Percentiles rank a stretch among this genome's conserved stretches.
Conservation (phyloP, 1,140 invertebrate genomes). For the Leptinotarsa undecemlineata region DNA sequence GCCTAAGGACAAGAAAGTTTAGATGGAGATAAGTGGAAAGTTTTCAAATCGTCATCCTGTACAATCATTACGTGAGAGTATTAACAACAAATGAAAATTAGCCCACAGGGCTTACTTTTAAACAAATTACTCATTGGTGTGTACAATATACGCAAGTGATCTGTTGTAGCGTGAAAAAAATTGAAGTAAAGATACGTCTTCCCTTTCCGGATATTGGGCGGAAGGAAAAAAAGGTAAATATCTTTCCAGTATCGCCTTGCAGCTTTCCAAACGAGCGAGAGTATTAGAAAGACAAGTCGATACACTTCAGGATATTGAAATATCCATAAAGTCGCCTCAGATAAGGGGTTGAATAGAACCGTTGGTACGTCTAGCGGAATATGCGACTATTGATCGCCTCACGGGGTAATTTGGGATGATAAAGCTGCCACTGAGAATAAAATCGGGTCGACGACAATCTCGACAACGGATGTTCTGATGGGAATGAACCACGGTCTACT, state of each 20-base stretch:
- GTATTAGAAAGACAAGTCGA: conserved; percentile 23
- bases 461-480: not conserved
- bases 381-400: conserved; percentile 9
- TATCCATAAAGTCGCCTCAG: conserved; percentile 32
- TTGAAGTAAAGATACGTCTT: too few species aligned
- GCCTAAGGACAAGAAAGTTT: too few species aligned
- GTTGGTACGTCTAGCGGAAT: not conserved
- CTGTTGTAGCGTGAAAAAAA: too few species aligned
- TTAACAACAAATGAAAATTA: too few species aligned
- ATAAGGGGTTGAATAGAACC: conserved; percentile 31
- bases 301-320: conserved; percentile 34
- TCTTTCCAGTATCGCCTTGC: not conserved
- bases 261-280: not conserved
- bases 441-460: not conserved
- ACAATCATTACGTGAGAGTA: too few species aligned
- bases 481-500: not conserved
- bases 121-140: too few species aligned
- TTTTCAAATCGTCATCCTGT: too few species aligned
- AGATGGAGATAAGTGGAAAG: too few species aligned
- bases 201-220: not conserved
- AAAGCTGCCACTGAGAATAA: not conserved
- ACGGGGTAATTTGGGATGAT: not conserved
- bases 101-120: too few species aligned
- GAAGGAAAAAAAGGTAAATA: not conserved
- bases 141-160: too few species aligned